Base-by-base conservation (phyloP, 2,888 invertebrate species). In the Coremacera marginata region DNA sequence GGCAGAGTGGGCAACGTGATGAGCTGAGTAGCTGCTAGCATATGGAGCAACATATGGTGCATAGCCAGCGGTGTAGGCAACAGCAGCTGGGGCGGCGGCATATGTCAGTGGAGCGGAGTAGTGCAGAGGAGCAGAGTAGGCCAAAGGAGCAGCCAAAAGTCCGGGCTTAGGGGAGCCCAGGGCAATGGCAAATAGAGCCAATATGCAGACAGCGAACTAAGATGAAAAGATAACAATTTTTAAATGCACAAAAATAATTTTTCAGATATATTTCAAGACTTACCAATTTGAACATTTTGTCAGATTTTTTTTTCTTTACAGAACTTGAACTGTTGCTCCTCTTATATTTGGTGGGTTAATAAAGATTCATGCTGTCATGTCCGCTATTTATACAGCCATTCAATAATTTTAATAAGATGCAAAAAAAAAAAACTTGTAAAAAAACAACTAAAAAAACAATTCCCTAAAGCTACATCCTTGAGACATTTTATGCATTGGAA, bases 91-190 rank as follows among this genome's bases (percentile, higher is more conserved):
- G 4, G 70, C 70, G 52, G 70, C 70, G 22, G 68, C 68, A 31
- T 49, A 49, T n/a, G 60, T 60, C 57, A 71, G 25, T 27, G 76
- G 84, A 79, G 60, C 80, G 71, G 65, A 78, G 89, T 82, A 82
- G 89, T 90, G 19, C 89, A 84, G 44, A 89, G 80, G 52, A 8
- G 74, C 67, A 14, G 74, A 34, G 44, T 55, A 74, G 22, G 74
- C 67, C 2, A 91, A 90, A 34, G 91, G 90, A 31, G 91, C 90
- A 25, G 91, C 91, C 7, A 91, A 86, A 1, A 92, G 79, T 78
- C 80, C 85, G 57, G 82, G 86, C 76, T 81, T 88, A 84, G 85
- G 85, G 76, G 84, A 85, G 63, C 77, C 82, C 65, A 81, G 79
- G 81, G 86, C 87, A 77, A 86, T 86, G 67, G 89, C 88, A 76